Conservation (phyloP, 2,113 vertebrate genomes). For the Calyptommatus sinebrachiatus region DNA sequence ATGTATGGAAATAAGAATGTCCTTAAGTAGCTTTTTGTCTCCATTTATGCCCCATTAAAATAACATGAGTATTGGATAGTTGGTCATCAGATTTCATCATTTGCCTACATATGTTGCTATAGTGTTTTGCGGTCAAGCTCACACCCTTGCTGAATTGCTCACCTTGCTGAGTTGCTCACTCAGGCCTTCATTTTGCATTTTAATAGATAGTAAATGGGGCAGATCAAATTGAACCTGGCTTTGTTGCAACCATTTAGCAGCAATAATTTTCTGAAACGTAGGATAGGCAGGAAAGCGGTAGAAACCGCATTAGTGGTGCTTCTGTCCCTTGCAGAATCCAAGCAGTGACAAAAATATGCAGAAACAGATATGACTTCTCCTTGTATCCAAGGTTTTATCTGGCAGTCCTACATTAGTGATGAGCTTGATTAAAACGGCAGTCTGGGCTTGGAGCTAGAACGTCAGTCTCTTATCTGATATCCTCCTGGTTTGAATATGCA, state of each 20-base stretch:
- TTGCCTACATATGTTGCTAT: background rate
- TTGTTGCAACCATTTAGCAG: background rate
- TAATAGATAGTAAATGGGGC: background rate
- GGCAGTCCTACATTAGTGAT: too few species aligned
- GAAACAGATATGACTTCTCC: too few species aligned
- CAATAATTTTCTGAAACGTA: background rate
- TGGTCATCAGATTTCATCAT: slow-evolving; percentile 18
- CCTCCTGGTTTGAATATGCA: too few species aligned
- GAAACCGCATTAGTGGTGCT: too few species aligned
- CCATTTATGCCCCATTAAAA: slow-evolving; percentile 61
- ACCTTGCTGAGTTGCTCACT: background rate
- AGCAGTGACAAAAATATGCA: too few species aligned
- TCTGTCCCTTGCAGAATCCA: too few species aligned
- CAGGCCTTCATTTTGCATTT: background rate
- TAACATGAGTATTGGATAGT: slow-evolving; percentile 32
- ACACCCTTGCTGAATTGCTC: slow-evolving; percentile 6
- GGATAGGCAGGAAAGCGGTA: background rate
- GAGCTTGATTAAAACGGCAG: too few species aligned
- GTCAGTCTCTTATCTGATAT: too few species aligned
- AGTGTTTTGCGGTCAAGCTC: slow-evolving; percentile 3
- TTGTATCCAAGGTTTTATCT: too few species aligned
- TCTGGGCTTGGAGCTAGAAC: too few species aligned
- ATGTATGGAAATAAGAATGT: slow-evolving; percentile 30
- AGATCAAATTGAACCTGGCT: background rate
- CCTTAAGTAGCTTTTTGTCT: slow-evolving; percentile 48